A percentile compares a stretch with the other conserved stretches of the same genome.
Conservation (phyloP, 2,888 invertebrate species). For the Phyllotreta striolata region DNA sequence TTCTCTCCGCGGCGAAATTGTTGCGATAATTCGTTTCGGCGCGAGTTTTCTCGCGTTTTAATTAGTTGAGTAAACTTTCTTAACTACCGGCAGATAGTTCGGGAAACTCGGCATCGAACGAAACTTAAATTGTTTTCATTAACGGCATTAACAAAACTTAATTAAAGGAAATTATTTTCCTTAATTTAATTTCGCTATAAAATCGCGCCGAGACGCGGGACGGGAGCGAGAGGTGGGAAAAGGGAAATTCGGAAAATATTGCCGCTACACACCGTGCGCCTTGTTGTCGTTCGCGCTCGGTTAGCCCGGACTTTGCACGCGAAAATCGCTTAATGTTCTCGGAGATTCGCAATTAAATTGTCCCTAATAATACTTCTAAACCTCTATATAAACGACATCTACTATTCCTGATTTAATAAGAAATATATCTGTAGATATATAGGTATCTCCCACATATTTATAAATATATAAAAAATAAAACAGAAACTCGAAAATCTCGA, state of each 20-base stretch:
- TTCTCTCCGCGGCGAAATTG: conserved; percentile 33
- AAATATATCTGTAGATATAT: too few relatives aligned
- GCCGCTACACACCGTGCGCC: conserved; percentile 14
- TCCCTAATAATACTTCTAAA: too few relatives aligned
- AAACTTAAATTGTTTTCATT: conserved; percentile 44
- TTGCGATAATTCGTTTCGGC: conserved; percentile 39
- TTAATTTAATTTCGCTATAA: conserved; percentile 36
- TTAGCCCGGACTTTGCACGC: conserved; percentile 15
- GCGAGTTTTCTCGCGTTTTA: conserved; percentile 37
- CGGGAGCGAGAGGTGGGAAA: too few relatives aligned
- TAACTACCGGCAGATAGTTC: conserved; percentile 42
- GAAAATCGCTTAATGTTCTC: conserved; percentile 5
- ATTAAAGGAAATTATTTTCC: conserved; percentile 39
- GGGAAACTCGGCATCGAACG: conserved; percentile 32
- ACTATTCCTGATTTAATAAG: too few relatives aligned
- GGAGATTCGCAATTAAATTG: too few relatives aligned
- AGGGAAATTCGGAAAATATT: conserved; percentile 26
- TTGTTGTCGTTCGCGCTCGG: conserved; percentile 15
- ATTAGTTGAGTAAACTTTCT: conserved; percentile 39
- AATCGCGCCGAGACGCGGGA: conserved; percentile 13
- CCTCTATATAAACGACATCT: too few relatives aligned
- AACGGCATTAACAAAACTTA: conserved; percentile 39
- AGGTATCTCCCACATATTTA: too few relatives aligned
- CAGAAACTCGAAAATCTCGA: too few relatives aligned
- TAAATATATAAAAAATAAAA: too few relatives aligned